Conservation (phyloP, 2,113 vertebrate species). For the Hemibagrus wyckioides region DNA sequence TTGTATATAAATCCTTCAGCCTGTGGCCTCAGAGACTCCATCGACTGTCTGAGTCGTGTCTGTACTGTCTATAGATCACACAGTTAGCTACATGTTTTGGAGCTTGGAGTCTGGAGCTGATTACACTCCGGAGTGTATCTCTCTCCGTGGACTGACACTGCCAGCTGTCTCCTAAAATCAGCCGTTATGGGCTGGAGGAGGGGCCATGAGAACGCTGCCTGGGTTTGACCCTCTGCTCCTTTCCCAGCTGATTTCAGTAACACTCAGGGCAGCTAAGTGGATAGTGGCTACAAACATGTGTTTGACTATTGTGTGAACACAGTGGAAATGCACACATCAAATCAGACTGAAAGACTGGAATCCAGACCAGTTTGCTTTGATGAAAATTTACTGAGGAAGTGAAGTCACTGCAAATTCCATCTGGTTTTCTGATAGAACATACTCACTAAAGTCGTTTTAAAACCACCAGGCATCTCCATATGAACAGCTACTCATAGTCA, state of each 20-base stretch:
- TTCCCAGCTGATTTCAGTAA: slow-evolving; percentile 43
- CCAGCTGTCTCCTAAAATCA: slow-evolving; percentile 24
- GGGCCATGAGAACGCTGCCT: background rate
- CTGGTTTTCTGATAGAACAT: background rate
- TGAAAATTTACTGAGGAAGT: background rate
- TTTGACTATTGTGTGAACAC: background rate
- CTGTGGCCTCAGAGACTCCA: background rate
- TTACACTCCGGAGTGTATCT: slow-evolving; percentile 35
- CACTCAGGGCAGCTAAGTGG: slow-evolving; percentile 13
- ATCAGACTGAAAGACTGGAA: background rate
- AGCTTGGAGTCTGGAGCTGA: slow-evolving; percentile 46
- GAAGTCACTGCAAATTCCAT: background rate
- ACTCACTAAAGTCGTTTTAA: background rate
- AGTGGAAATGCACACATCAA: slow-evolving; percentile 14
- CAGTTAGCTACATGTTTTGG: background rate
- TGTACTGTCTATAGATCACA: background rate
- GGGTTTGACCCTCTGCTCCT: slow-evolving; percentile 24
- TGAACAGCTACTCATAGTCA: background rate
- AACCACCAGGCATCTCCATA: background rate
- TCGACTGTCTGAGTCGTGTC: background rate
- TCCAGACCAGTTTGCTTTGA: background rate
- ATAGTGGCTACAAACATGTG: background rate
- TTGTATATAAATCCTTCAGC: background rate
- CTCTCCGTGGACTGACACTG: background rate
- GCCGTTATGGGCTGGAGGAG: background rate